Percentiles rank a stretch among this genome's conserved stretches.
These are phyloP conservation scores for Tauraco erythrolophus DNA, from an alignment of 2,113 vertebrate species.

Conservation along the genomic window DNA sequence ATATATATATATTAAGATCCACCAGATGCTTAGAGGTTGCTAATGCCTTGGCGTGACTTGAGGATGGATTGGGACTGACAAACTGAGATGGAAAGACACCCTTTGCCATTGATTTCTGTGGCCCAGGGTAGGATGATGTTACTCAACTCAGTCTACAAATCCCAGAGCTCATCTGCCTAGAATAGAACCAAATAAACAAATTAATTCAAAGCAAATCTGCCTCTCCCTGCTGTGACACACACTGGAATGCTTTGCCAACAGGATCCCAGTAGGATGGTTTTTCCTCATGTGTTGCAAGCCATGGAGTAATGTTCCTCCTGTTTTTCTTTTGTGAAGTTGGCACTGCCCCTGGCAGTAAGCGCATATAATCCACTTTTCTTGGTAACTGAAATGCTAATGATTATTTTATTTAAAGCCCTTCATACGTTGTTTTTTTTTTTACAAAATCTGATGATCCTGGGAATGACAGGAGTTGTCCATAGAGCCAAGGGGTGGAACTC, in stretches of 20 bases:
- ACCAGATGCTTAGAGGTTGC: background rate
- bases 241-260: constrained; percentile 7
- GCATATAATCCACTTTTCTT: background rate
- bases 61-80: background rate
- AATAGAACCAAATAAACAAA: constrained; percentile 63
- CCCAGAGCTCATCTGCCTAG: background rate
- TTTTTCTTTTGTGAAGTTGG: constrained; percentile 15
- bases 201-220: constrained; percentile 52
- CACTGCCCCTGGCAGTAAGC: background rate
- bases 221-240: background rate
- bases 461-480: background rate
- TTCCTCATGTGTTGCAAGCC: constrained; percentile 7
- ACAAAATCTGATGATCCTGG: background rate
- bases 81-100: constrained; percentile 2
- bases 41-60: background rate
- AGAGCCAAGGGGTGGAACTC: background rate
- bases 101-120: constrained; percentile 37
- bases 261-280: background rate
- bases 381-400: background rate
- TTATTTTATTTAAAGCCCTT: background rate
- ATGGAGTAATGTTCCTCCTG: background rate
- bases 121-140: background rate
- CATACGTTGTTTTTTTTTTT: background rate
- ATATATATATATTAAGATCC: background rate
- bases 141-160: constrained; percentile 41